Evolutionary conservation across 2,797 vertebrate species (phyloP).

Genomic region (Crocodylus rhombifer): DNA sequence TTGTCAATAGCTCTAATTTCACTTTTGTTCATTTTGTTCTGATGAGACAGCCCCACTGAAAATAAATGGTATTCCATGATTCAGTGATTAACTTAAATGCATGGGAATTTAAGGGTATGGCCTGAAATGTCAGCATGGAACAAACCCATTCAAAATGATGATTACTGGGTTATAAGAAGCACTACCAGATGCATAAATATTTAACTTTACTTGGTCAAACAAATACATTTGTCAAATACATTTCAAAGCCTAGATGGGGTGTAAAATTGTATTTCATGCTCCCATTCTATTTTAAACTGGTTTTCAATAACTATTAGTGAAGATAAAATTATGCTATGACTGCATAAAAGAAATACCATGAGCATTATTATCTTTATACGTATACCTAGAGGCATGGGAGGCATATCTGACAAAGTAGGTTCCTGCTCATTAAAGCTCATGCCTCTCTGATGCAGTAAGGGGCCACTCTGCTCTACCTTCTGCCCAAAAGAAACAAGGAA

Average conservation of each 20-base stretch:
- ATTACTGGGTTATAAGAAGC: not conserved
- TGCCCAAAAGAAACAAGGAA: not conserved
- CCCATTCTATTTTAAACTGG: constrained; percentile 18
- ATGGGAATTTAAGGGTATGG: not conserved
- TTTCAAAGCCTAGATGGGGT: not conserved
- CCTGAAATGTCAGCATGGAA: not conserved
- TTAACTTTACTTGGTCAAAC: not conserved
- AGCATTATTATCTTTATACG: not conserved
- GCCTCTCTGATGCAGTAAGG: no score
- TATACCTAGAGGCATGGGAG: no score
- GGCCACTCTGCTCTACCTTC: no score
- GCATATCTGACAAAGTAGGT: no score
- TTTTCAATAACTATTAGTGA: not conserved
- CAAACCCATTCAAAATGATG: not conserved
- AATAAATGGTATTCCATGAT: not conserved
- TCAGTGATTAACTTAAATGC: not conserved
- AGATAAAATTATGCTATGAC: not conserved
- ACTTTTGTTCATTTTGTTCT: constrained; percentile 12
- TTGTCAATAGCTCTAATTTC: not conserved
- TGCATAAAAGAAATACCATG: not conserved
- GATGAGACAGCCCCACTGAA: not conserved
- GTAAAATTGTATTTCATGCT: not conserved
- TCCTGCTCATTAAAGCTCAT: no score
- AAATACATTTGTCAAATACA: not conserved
- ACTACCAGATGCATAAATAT: not conserved